Evolutionary conservation across 2,888 invertebrate species (phyloP), one percentile per base, ranked within the genome.

Genomic region (Sicus ferrugineus): DNA sequence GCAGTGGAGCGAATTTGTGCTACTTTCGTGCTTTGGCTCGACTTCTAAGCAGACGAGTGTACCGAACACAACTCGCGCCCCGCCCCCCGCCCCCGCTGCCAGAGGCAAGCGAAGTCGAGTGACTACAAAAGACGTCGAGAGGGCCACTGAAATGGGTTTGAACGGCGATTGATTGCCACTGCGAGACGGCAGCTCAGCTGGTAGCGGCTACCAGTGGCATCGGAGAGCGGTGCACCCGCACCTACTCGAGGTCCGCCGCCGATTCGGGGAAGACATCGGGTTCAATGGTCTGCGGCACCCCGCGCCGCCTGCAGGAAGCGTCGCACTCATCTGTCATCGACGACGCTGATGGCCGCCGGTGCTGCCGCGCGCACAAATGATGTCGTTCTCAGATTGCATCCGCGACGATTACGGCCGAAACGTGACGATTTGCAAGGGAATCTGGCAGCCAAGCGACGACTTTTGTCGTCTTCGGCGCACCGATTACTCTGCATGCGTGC

Each of bases 361-460:
- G n/a, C 46, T 23, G 3, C 9, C 19, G 19, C 21, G 50, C 50
- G 23, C 21, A 21, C 21, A 52, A 52, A 52, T 56, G 19, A 46
- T 31, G 52, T 67, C 30, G 28, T 64, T 52, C 21, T 34, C 52
- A 52, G 34, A 67, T 46, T 46, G 46, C 67, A 56, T 54, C 28
- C 62, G 48, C 67, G 59, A 67, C 50, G 67, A 73, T 76, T 77
- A 79, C 77, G 72, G 74, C 73, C 75, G 73, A 79, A 77, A 82
- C 82, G 82, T 82, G 82, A 82, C 82, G 81, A 82, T 82, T 83
- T 81, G 81, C 80, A 80, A 80, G 76, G 77, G 77, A 80, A 76
- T 77, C 74, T 76, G 75, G 77, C 81, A 82, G 77, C 78, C 81
- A 78, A 78, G 82, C 82, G 80, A 75, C 70, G 69, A 70, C 70